Evolutionary conservation across 2,888 invertebrate species (phyloP), one percentile per base, ranked within the genome.

Genomic region (Diabrotica balteata): DNA sequence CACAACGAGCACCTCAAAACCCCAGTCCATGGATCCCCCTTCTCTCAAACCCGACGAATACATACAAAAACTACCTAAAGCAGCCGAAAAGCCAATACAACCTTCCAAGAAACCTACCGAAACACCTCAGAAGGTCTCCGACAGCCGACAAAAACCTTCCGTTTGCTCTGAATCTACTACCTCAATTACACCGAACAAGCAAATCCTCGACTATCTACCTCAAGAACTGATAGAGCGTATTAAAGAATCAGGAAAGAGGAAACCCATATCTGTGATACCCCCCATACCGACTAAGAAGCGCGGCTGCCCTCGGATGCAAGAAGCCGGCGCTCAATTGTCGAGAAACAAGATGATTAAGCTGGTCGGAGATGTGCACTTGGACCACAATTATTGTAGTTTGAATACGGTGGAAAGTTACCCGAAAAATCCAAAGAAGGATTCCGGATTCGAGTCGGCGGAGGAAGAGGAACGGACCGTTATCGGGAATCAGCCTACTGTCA

Each of bases 351-450:
- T 17, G 10, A 52, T 45, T n/a, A 62, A 63, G 42, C 47, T 47
- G 43, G 17, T 22, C n/a, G 68, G 72, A n/a, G 65, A 63, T 11
- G 69, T 87, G 8, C 85, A 85, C 50, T 77, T 87, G 68, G 90
- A 90, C 79, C 90, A 90, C 76, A 88, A 88, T 80, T 90, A 90
- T 75, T 89, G 89, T 74, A 78, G 75, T 22, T 72, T 22, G 47
- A 10, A 49, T 17, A 7, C 11, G 11, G 44, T 50, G 17, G 32
- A 46, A 50, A 11, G 72, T 4, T 76, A 77, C 57, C 72, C 76
- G 6, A 77, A 77, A 67, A 54, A 73, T 57, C 76, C 75, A 5
- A 76, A 79, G 50, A 81, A 80, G 66, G 82, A 82, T 73, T 81
- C 82, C 0, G 81, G 81, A 4, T 82, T 81, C 69, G 77, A 78